These are phyloP conservation scores for Aphidius gifuensis DNA, from an alignment of 1,140 invertebrate species.

Conservation along the genomic window DNA sequence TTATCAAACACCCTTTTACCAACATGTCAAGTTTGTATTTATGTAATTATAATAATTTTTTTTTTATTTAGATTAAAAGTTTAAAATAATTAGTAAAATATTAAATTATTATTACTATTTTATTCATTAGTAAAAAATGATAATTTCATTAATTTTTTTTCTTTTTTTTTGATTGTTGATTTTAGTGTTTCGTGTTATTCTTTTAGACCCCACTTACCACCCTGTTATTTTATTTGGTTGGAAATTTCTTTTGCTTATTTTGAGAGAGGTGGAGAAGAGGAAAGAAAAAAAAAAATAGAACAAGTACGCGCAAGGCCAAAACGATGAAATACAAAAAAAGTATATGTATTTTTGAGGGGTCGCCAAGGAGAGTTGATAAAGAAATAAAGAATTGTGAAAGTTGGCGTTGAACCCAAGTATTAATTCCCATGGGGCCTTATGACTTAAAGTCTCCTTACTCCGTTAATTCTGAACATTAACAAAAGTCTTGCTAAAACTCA, in stretches of 20 bases:
- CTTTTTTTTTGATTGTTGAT: no score
- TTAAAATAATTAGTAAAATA: no score
- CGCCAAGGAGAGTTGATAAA: slow-evolving; percentile 48
- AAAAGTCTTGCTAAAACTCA: slow-evolving; percentile 55
- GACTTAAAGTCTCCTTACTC: slow-evolving; percentile 56
- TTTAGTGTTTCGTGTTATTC: no score
- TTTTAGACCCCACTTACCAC: no score
- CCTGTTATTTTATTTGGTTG: no score
- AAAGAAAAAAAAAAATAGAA: not conserved
- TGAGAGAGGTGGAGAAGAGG: no score
- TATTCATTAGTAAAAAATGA: no score
- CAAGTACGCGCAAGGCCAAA: slow-evolving; percentile 1
- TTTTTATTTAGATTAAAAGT: no score
- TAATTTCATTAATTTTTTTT: no score
- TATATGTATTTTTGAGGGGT: slow-evolving; percentile 25
- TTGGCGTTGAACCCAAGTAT: slow-evolving; percentile 47
- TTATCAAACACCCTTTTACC: slow-evolving; percentile 6
- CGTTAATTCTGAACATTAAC: slow-evolving; percentile 57
- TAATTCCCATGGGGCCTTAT: slow-evolving; percentile 49
- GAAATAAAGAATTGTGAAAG: slow-evolving; percentile 55
- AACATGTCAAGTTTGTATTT: not conserved
- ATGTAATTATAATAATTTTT: no score
- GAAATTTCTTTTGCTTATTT: no score
- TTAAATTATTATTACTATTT: no score
- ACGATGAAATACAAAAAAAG: slow-evolving; percentile 1